Evolutionary conservation across 1,140 invertebrate species (phyloP), one percentile per base, ranked within the genome.

Genomic region (Temnothorax longispinosus): DNA sequence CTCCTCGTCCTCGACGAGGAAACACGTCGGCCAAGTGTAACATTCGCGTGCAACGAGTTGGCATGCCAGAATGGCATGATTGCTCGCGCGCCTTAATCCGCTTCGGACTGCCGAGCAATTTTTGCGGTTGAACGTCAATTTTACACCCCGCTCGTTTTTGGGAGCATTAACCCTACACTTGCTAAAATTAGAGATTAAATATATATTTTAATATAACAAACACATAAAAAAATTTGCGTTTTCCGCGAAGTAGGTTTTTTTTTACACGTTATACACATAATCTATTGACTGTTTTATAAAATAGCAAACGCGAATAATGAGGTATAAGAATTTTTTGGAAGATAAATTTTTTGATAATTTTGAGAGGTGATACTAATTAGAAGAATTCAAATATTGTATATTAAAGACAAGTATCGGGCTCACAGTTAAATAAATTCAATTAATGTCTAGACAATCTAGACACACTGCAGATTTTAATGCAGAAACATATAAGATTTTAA

Each of bases 21-120:
- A 77, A 75, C 32, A n/a, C 58, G 72, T 44, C 27, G 54, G 56
- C 56, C 80, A 88, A 89, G 64, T 85, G 65, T 84, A 76, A 88
- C 86, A 52, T 80, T 84, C 71, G 76, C 85, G 62, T 82, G 85
- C 62, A 80, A 69, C 82, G 27, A 78, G 21, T 32, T 32, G 47
- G 38, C 52, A 81, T 69, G 50, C 52, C 64, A 32, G 41, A 75
- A 38, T 27, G 64, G 38, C 80, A 56, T 18, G 67, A 82, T 82
- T 44, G 27, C 67, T 32, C 52, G 41, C 67, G 47, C 65, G 47
- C 21, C 50, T 47, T n/a, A 21, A 5, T 58, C 18, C 54, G 15
- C 52, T 1, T 47, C 27, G 52, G 41, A 74, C 54, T 60, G 47
- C 58, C 52, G 78, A 35, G 21, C 41, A 15, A 84, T 60, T 75